phyloP scores from a whole-genome alignment of 92 coral and sea anemone genomes.

The Umimayanthus kanabou region DNA sequence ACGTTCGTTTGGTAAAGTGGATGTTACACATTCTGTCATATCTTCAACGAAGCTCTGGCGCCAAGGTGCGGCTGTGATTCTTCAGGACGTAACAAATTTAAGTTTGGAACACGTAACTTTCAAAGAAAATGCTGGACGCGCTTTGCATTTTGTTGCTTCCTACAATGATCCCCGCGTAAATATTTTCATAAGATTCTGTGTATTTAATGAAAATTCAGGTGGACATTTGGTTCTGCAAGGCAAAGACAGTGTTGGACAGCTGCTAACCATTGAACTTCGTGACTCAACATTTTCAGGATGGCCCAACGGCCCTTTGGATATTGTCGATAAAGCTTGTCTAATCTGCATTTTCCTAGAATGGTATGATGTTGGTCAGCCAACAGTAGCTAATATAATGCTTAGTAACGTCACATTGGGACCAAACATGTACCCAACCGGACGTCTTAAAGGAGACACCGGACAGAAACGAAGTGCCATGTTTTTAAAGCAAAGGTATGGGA shows the following conservation, averaged over 20 bases:
- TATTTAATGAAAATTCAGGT: not conserved
- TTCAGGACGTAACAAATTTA: not conserved
- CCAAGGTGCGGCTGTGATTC: not conserved
- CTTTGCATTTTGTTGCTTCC: not conserved
- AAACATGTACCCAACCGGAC: not conserved
- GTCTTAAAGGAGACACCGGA: not conserved
- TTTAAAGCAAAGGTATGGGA: not conserved
- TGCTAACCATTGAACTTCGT: not conserved
- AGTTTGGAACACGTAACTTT: not conserved
- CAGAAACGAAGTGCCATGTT: not conserved
- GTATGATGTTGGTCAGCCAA: not conserved
- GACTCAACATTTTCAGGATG: slow-evolving; percentile 16
- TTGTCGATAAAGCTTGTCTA: not conserved
- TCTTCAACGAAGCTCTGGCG: not conserved
- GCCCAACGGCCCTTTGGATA: not conserved
- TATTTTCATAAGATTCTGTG: not conserved
- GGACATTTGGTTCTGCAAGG: slow-evolving; percentile 4
- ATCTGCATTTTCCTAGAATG: slow-evolving; percentile 8
- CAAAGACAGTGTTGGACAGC: not conserved
- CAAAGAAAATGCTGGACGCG: not conserved
- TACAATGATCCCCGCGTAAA: not conserved
- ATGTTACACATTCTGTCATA: not conserved
- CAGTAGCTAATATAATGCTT: not conserved
- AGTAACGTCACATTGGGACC: not conserved
- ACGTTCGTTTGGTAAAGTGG: slow-evolving; percentile 11